Evolutionary conservation across 2,113 vertebrate genomes (phyloP).

Genomic region (Eudyptes chrysolophus): DNA sequence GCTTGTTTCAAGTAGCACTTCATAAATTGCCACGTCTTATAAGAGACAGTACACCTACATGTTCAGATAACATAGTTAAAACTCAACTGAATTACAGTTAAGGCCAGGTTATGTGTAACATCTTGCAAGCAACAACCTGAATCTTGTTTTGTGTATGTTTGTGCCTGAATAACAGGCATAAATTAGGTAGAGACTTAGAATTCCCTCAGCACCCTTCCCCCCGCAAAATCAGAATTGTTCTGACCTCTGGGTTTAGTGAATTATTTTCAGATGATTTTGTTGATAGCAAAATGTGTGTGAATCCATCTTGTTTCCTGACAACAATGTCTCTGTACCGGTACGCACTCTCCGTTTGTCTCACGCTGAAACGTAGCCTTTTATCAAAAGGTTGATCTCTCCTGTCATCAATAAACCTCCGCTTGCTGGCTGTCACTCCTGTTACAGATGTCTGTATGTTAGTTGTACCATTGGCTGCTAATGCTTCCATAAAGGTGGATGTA

Average conservation of each 20-base stretch:
- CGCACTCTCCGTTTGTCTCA: conserved; percentile 94
- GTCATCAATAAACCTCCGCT: conserved; percentile 88
- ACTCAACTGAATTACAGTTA: background rate
- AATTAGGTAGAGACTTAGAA: background rate
- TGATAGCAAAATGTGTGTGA: conserved; percentile 96
- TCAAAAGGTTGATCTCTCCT: conserved; percentile 88
- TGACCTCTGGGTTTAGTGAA: conserved; percentile 92
- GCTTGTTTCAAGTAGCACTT: background rate
- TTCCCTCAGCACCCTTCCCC: background rate
- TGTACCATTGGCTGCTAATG: conserved; percentile 82
- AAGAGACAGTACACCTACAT: background rate
- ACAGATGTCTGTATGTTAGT: conserved; percentile 78
- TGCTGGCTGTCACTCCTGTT: conserved; percentile 79
- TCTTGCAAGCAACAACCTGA: background rate
- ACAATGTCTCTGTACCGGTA: conserved; percentile 98
- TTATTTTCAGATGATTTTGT: conserved; percentile 97
- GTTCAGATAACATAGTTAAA: background rate
- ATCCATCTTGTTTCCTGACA: conserved; percentile 96
- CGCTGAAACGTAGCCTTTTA: conserved; percentile 93
- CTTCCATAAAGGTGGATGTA: conserved; percentile 83
- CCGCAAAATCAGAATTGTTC: background rate
- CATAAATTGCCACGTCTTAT: background rate
- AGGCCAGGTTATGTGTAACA: background rate
- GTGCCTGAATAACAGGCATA: background rate
- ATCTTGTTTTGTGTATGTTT: fast-evolving